Base-by-base conservation (phyloP, 1,140 invertebrate species). In the Caenorhabditis briggsae region DNA sequence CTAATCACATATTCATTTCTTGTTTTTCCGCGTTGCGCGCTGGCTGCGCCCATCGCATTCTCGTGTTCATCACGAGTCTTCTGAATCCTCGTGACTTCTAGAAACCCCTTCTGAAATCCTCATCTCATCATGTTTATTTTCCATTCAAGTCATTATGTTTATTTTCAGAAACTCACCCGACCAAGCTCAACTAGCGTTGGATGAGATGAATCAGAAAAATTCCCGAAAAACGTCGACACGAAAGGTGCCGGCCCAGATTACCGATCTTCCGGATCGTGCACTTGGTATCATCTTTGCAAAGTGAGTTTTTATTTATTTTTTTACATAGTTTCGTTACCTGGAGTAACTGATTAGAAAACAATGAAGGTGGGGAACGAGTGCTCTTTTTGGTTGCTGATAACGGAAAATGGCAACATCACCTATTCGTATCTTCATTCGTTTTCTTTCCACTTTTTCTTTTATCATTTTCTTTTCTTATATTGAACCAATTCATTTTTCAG, bases 1-100 rank as follows among this genome's bases (percentile, higher is more conserved):
- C 70, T 78, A 78, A 78, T 50, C 70, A 78, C 70, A 78, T 78
- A 78, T 78, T 78, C 70, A 78, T 78, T 78, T 78, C 70, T 78
- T 78, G 70, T 78, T 78, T 78, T 78, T 78, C 70, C 70, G 70
- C 70, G 70, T 78, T 48, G 33, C 46, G 70, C 70, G 46, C 33
- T 41, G 33, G 70, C 25, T 78, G 46, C 70, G 70, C 70, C 70
- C 43, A 78, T 25, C 33, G 43, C 43, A 78, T 78, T 78, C 70
- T 78, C 70, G 70, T 78, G 70, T 78, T 50, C 46, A 46, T 78
- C 70, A 78, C 70, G 70, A 78, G 70, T 78, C 70, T 78, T 78
- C 70, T 78, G 70, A 78, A 78, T 78, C 70, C 70, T 50, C 70
- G 53, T 78, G 70, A 78, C 70, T 78, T 78, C 46, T 50, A 43